These are phyloP conservation scores for Manduca sexta DNA, from an alignment of 1,140 invertebrate species.

Conservation along the genomic window DNA sequence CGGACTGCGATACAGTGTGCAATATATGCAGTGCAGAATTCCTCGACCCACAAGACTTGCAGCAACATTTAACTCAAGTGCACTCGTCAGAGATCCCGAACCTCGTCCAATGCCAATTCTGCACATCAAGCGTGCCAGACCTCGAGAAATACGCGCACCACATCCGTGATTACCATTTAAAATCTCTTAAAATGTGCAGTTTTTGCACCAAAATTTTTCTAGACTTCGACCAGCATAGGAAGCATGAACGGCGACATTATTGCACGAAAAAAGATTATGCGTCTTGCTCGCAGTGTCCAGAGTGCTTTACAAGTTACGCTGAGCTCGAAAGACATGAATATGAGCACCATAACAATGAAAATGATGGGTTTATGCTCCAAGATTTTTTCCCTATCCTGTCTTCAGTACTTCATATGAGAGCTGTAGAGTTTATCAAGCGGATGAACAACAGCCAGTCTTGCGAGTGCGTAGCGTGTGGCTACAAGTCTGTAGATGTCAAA, in stretches of 20 bases:
- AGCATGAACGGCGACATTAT: conserved; percentile 41
- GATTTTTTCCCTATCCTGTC: conserved; percentile 31
- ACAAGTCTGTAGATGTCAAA: conserved; percentile 9
- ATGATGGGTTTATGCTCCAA: conserved; percentile 34
- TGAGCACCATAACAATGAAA: conserved; percentile 17
- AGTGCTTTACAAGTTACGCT: conserved; percentile 16
- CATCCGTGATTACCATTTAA: conserved; percentile 34
- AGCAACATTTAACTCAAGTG: conserved; percentile 37
- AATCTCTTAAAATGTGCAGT: conserved; percentile 24
- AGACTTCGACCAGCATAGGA: conserved; percentile 6
- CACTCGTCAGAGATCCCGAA: conserved; percentile 14
- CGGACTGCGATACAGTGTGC: conserved; percentile 39
- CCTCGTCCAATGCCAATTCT: neutral
- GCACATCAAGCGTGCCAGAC: neutral
- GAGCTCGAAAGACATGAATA: conserved; percentile 40
- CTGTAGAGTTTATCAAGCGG: conserved; percentile 21
- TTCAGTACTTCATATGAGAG: conserved; percentile 38
- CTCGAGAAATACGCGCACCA: conserved; percentile 27
- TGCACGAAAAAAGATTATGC: conserved; percentile 5
- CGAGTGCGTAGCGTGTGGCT: conserved; percentile 26
- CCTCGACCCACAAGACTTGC: conserved; percentile 43
- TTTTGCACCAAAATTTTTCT: conserved; percentile 36
- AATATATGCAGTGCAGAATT: conserved; percentile 49
- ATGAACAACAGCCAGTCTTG: conserved; percentile 15
- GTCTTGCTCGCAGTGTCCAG: conserved; percentile 37